phyloP scores from a whole-genome alignment of 2,113 vertebrate genomes.

The Spilogale gracilis region DNA sequence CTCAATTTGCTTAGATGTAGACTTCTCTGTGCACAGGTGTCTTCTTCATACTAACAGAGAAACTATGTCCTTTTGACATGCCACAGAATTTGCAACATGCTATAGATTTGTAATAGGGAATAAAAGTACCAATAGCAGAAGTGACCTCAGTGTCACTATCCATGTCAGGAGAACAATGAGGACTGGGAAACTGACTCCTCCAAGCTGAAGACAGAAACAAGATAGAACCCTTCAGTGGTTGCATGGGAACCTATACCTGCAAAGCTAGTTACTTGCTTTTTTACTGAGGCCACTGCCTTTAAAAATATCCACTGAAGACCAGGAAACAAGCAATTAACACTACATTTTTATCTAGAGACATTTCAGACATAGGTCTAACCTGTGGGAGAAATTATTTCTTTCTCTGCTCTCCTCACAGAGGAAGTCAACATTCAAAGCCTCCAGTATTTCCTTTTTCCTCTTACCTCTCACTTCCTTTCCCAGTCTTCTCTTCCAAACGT shows the following conservation, averaged over 20 bases:
- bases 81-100: background rate
- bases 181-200: background rate
- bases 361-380: background rate
- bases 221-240: background rate
- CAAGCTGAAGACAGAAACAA: background rate
- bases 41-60: background rate
- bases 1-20: constrained; percentile 6
- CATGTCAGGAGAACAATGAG: background rate
- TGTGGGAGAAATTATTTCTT: background rate
- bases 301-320: background rate
- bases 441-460: background rate
- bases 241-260: background rate
- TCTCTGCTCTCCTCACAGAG: background rate
- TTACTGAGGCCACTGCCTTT: background rate
- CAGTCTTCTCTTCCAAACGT: background rate
- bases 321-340: background rate
- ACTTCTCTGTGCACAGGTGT: background rate
- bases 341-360: background rate
- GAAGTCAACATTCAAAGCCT: constrained; percentile 10
- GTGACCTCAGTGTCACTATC: background rate
- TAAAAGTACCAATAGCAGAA: background rate
- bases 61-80: background rate
- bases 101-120: background rate
- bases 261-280: background rate
- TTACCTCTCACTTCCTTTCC: background rate